Conservation (phyloP, 2,797 vertebrate genomes). For the Percopsis omiscomaycus region DNA sequence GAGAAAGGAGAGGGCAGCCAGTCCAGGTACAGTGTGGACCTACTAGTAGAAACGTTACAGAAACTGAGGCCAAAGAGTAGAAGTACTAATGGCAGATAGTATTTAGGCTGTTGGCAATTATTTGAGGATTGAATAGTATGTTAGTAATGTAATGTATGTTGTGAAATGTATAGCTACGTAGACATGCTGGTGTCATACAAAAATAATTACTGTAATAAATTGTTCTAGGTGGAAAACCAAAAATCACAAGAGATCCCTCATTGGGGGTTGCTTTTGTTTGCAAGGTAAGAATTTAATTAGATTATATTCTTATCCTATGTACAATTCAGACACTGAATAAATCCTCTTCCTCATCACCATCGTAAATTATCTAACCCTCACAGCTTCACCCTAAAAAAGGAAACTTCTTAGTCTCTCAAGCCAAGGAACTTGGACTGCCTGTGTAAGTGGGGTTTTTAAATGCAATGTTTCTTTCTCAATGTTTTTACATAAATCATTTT, state of each 20-base stretch:
- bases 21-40: slow-evolving; percentile 40
- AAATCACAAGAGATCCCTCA: slow-evolving; percentile 61
- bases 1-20: neutral
- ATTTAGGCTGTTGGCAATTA: neutral
- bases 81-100: too few relatives aligned
- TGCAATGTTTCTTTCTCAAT: neutral
- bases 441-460: slow-evolving; percentile 80
- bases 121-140: too few relatives aligned
- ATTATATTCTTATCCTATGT: neutral
- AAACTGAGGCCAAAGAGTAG: slow-evolving; percentile 4
- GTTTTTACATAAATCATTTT: neutral
- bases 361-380: neutral
- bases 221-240: slow-evolving; percentile 37
- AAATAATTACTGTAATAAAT: neutral
- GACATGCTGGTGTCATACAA: neutral
- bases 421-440: slow-evolving; percentile 87
- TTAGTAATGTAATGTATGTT: too few relatives aligned
- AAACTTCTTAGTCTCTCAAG: slow-evolving; percentile 86
- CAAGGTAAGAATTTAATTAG: slow-evolving; percentile 74
- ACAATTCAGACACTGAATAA: neutral
- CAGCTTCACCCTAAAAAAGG: slow-evolving; percentile 91
- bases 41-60: too few relatives aligned
- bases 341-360: neutral
- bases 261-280: slow-evolving; percentile 89
- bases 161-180: neutral